Evolutionary conservation across 2,113 vertebrate species (phyloP).

Genomic region (Thalassarche chlororhynchos): DNA sequence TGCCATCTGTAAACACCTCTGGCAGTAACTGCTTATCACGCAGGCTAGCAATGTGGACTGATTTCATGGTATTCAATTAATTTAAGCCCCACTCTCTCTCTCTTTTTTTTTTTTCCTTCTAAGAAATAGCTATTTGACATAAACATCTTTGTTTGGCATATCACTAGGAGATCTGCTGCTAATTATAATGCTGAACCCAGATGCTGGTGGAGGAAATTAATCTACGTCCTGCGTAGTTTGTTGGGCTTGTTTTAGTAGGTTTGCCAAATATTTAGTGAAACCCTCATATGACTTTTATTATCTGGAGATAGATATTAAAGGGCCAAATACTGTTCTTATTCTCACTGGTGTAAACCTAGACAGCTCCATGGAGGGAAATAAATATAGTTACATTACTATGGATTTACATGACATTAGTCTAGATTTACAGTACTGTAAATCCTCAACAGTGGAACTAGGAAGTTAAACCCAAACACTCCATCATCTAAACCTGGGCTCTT

Average conservation of each 20-base stretch:
- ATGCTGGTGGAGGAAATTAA: constrained; percentile 67
- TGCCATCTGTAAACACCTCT: constrained; percentile 12
- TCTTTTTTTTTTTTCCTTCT: neutral
- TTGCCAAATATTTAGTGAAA: constrained; percentile 70
- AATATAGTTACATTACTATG: constrained; percentile 2
- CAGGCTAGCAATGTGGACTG: neutral
- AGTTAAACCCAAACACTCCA: neutral
- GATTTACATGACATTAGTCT: neutral
- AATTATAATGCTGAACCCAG: constrained; percentile 71
- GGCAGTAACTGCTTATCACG: constrained; percentile 6
- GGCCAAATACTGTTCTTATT: constrained; percentile 47
- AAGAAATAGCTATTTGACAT: constrained; percentile 61
- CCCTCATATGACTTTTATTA: constrained; percentile 65
- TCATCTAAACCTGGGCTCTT: neutral
- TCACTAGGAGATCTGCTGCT: constrained; percentile 62
- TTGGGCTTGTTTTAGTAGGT: constrained; percentile 59
- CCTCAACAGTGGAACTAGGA: neutral
- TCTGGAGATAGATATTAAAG: constrained; percentile 52
- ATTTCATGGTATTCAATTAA: constrained; percentile 31
- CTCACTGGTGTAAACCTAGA: constrained; percentile 44
- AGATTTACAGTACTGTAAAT: constrained; percentile 25
- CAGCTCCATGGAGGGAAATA: constrained; percentile 15
- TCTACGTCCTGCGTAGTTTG: constrained; percentile 61
- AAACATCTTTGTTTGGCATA: constrained; percentile 66
- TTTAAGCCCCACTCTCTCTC: neutral